Base-by-base conservation (phyloP, 2,888 invertebrate genomes). In the Amphipyra berbera region DNA sequence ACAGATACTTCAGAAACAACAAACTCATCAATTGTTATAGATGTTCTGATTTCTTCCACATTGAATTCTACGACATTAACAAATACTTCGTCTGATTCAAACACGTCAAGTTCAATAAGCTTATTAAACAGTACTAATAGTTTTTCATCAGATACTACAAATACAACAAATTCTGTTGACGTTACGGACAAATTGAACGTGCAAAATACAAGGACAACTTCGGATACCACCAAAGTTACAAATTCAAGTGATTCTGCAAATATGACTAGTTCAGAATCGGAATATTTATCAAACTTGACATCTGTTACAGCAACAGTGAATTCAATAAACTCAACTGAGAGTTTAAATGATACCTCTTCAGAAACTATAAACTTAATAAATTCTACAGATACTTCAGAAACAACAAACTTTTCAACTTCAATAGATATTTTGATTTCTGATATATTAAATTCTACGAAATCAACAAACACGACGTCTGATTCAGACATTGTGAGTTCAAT, bases 181-280 rank as follows among this genome's bases (percentile, higher is more conserved):
- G 14, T 40, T 44, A 61, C 14, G 40, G 40, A 45, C 2, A 54
- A 57, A 53, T 40, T 21, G 10, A 50, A n/a, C 4, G 33, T 10
- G 7, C 8, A 3, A 54, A 14, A 6, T 7, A 49, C 6, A 12
- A 52, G 7, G 30, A 35, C 13, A 46, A 38, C 9, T 42, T 42
- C 49, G n/a, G 12, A 56, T 38, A 61, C 9, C 9, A n/a, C 8
- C 2, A 42, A 14, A 40, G 60, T 21, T n/a, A 66, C 30, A 40
- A 70, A 70, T 35, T 66, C 35, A 12, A 61, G 42, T 61, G 56
- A 61, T 50, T 71, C 49, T 30, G 21, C 52, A n/a, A 44, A 57
- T 0, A 13, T 30, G 30, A 53, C 15, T 42, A 41, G 7, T 45
- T 42, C 14, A n/a, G 44, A 66, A 46, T 56, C 53, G 0, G 53